A percentile compares a stretch with the other conserved stretches of the same genome.
Conservation (phyloP, 1,140 invertebrate genomes). For the Drosophila melanica region DNA sequence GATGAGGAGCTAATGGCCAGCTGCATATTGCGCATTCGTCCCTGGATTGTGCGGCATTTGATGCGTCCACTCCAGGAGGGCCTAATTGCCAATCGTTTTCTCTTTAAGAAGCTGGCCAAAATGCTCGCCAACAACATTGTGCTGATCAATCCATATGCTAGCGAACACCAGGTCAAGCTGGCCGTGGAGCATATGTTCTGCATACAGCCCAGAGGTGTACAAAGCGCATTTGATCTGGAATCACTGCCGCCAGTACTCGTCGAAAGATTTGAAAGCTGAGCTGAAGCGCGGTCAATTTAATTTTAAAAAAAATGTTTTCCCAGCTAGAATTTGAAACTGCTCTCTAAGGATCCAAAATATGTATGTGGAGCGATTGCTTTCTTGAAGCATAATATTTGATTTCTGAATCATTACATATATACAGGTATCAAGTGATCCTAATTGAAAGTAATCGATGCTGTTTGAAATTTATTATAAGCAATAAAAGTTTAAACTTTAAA, state of each 20-base stretch:
- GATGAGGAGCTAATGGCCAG: conserved; percentile 73
- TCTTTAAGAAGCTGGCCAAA: conserved; percentile 81
- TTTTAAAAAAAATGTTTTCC: neutral
- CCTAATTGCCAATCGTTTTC: conserved; percentile 75
- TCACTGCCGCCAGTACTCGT: conserved; percentile 41
- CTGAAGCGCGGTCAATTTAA: neutral
- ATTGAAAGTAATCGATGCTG: neutral
- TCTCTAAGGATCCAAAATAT: neutral
- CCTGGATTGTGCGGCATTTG: conserved; percentile 76
- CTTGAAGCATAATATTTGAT: neutral
- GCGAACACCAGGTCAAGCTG: conserved; percentile 62
- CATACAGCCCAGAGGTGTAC: conserved; percentile 53
- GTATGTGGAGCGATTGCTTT: neutral
- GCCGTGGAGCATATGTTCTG: conserved; percentile 72
- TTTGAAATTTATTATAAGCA: conserved; percentile 15
- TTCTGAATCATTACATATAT: neutral
- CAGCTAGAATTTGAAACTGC: neutral
- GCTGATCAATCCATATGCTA: conserved; percentile 74
- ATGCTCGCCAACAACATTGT: conserved; percentile 66
- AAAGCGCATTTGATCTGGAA: conserved; percentile 52
- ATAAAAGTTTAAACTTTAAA: conserved; percentile 6
- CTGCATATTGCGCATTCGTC: conserved; percentile 74
- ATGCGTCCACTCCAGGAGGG: conserved; percentile 75
- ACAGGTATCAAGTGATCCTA: conserved; percentile 13
- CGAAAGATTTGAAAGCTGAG: conserved; percentile 20